phyloP scores from a whole-genome alignment of 2,888 invertebrate genomes.

The Rhingia campestris region DNA sequence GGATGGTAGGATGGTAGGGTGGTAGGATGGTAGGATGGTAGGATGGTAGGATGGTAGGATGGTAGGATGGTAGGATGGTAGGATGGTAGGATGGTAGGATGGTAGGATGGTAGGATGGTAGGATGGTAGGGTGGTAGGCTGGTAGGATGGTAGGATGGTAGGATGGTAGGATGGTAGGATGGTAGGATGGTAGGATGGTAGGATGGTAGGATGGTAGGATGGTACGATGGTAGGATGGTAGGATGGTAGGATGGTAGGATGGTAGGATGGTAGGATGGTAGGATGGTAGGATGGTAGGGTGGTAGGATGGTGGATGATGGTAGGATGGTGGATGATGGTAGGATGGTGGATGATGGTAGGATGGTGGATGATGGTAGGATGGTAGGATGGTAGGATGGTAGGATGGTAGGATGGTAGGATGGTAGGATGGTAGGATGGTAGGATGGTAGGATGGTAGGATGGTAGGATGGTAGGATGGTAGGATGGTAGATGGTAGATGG shows the following conservation, averaged over 20 bases:
- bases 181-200: no score
- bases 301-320: no score
- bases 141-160: no score
- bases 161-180: constrained; percentile 21
- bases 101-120: constrained; percentile 33
- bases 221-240: constrained; percentile 68
- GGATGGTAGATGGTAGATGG: no score
- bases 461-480: no score
- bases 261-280: background rate
- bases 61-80: background rate
- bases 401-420: background rate
- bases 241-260: background rate
- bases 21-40: constrained; percentile 72
- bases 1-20: constrained; percentile 26
- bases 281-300: no score
- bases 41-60: constrained; percentile 47
- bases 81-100: constrained; percentile 46
- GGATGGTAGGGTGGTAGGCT: no score
- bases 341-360: no score
- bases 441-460: background rate
- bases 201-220: constrained; percentile 1
- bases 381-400: background rate
- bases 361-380: no score
- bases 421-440: background rate
- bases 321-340: no score